Percentiles rank a stretch among this genome's conserved stretches.
phyloP scores from a whole-genome alignment of 2,113 vertebrate genomes.

The Strix aluco region DNA sequence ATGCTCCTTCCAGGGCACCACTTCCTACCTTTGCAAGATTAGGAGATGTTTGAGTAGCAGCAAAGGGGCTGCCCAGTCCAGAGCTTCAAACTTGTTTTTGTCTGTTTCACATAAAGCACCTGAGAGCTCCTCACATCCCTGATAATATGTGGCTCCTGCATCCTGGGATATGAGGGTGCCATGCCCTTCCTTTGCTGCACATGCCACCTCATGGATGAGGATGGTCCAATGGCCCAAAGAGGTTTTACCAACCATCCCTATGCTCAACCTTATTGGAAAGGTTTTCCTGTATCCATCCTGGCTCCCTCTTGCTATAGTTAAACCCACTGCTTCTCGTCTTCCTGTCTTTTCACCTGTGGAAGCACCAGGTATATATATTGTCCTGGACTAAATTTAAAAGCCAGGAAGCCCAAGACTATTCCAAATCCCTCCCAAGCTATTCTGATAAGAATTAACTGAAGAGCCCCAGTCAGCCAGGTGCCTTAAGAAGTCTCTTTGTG shows the following conservation, averaged over 20 bases:
- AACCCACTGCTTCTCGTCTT: background rate
- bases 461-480: conserved; percentile 46
- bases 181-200: background rate
- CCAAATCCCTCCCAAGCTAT: background rate
- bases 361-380: background rate
- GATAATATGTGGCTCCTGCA: background rate
- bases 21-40: background rate
- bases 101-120: background rate
- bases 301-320: background rate
- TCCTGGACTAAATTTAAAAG: background rate
- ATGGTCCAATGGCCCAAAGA: background rate
- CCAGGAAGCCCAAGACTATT: background rate
- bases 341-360: background rate
- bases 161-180: background rate
- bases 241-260: background rate
- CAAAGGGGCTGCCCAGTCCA: background rate
- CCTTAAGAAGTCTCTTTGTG: conserved; percentile 24
- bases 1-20: background rate
- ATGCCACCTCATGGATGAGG: background rate
- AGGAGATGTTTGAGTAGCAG: background rate
- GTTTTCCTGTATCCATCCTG: background rate
- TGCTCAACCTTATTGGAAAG: background rate
- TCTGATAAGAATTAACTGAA: background rate
- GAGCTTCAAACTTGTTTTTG: background rate
- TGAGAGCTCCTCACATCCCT: background rate